These are phyloP conservation scores for Blera fallax DNA, from an alignment of 2,888 invertebrate genomes.

Conservation along the genomic window DNA sequence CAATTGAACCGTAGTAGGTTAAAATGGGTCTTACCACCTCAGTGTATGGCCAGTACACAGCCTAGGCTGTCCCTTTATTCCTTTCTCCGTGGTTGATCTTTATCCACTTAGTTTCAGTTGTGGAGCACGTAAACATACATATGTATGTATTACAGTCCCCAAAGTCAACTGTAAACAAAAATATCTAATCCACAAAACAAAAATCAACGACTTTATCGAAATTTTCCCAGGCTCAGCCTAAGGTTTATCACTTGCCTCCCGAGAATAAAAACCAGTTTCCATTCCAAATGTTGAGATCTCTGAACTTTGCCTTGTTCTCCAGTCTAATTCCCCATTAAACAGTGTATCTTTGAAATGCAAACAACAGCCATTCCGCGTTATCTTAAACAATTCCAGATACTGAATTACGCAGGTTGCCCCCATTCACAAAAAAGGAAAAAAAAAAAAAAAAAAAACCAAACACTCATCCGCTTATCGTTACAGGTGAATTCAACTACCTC, in stretches of 20 bases:
- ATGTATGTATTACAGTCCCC: no score
- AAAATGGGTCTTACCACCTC: no score
- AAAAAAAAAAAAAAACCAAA: background rate
- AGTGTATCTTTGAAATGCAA: conserved; percentile 13
- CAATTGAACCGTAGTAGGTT: no score
- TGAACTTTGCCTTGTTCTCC: conserved; percentile 57
- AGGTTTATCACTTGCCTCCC: conserved; percentile 27
- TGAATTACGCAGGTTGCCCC: conserved; percentile 70
- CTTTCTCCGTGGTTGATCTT: no score
- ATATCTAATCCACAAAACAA: no score
- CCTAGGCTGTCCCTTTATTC: no score
- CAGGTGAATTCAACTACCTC: conserved; percentile 41
- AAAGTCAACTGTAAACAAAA: no score
- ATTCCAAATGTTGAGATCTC: conserved; percentile 30
- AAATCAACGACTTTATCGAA: background rate
- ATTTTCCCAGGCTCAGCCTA: conserved; percentile 22
- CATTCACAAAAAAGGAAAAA: conserved; percentile 48
- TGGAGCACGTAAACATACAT: no score
- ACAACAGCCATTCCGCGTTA: conserved; percentile 34
- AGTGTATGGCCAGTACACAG: no score
- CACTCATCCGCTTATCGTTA: conserved; percentile 35
- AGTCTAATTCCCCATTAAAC: conserved; percentile 32
- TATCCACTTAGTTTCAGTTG: no score
- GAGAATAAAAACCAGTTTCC: conserved; percentile 12
- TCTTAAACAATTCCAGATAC: conserved; percentile 50